Base-by-base conservation (phyloP, 2,113 vertebrate genomes). In the Oreochromis aureus region DNA sequence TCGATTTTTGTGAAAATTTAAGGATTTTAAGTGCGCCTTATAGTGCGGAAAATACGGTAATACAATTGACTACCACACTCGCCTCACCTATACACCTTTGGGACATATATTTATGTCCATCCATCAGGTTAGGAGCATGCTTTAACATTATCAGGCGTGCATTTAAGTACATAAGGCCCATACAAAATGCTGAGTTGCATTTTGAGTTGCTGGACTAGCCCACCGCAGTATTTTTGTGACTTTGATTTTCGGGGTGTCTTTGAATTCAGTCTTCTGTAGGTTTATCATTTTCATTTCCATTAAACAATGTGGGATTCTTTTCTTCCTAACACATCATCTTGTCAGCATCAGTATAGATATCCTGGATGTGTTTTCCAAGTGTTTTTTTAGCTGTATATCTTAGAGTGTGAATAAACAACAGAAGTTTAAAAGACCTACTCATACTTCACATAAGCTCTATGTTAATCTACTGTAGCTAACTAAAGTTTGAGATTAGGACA, bases 101-200 rank as follows among this genome's bases (percentile, higher is more conserved):
- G 59, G 18, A 63, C 10, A 63, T 63, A 36, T n/a, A 0, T 63
- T 63, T 36, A 18, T 63, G 32, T 63, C 11, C 18, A 63, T 63
- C 32, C 59, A 36, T 63, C 59, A 63, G 18, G 10, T 63, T 36
- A 7, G 59, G 59, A 63, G 32, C 59, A 36, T 63, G 18, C 18
- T 36, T 63, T 63, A 36, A 63, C 18, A n/a, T n/a, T n/a, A 63
- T 63, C 59, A 36, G 18, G 10, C 0, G 4, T 36, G 18, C 0
- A 36, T 63, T 36, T 36, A 63, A 63, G 18, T 6, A n/a, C 32
- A 12, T 5, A 36, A 36, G 59, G 59, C 32, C 18, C 18, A 63
- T 56, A 56, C 12, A 56, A 34, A 63, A 12, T 63, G 59, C 59
- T 36, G 59, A 63, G 59, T 36, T 36, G 32, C 10, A 63, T 36